Percentiles rank a stretch among this genome's conserved stretches.
Evolutionary conservation across 2,113 vertebrate genomes (phyloP).

Genomic region (Lonchura striata): DNA sequence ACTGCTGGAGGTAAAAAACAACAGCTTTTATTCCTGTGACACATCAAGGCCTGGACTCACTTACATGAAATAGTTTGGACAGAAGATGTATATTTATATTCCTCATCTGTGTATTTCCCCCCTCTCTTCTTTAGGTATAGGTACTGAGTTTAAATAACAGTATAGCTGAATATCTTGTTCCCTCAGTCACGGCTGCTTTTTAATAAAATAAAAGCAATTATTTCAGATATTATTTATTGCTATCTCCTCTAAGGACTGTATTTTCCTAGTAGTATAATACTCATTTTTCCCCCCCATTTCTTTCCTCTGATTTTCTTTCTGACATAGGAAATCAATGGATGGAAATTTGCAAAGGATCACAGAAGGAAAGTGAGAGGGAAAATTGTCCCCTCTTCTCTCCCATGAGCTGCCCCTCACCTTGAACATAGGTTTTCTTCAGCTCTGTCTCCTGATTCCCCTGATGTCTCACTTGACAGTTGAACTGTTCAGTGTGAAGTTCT

Average conservation of each 20-base stretch:
- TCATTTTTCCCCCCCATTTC: rapidly evolving
- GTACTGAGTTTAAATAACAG: neutral
- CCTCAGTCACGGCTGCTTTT: neutral
- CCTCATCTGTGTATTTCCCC: neutral
- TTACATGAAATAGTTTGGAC: neutral
- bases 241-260: neutral
- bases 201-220: neutral
- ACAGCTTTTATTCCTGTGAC: neutral
- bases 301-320: neutral
- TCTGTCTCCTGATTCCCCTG: neutral
- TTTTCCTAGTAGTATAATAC: neutral
- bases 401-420: neutral
- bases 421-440: neutral
- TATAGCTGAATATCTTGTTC: neutral
- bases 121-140: neutral
- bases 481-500: neutral
- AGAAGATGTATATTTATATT: neutral
- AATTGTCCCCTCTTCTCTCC: neutral
- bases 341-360: neutral
- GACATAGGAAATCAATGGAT: neutral
- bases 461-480: neutral
- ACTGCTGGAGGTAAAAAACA: neutral
- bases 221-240: neutral
- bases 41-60: neutral
- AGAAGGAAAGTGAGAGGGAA: neutral